Base-by-base conservation (phyloP, 2,113 vertebrate species). In the Tupaia chinensis region DNA sequence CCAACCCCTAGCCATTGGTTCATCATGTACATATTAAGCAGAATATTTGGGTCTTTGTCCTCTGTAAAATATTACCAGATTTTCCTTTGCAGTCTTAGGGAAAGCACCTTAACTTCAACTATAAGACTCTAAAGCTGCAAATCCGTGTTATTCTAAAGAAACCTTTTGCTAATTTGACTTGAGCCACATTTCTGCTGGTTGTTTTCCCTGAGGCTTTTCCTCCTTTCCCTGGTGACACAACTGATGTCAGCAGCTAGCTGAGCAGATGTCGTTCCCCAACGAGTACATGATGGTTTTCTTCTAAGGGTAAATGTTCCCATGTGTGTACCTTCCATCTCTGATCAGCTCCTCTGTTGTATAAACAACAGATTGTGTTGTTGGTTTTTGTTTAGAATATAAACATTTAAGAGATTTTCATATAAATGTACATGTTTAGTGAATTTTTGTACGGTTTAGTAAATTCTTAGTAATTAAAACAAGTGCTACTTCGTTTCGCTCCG, bases 351-450 rank as follows among this genome's bases (percentile, higher is more conserved):
- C 73, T 76, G 14, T 63, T 87, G 15, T 77, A 77, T 80, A 97
- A 98, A 98, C 87, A 97, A 85, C 94, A 98, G 98, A 98, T 96
- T 97, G 93, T 4, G 5, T n/a, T 91, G 32, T 54, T 58, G 2
- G 19, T 92, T 84, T 44, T 95, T 58, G 29, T 60, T 79, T 74
- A 84, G 54, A 85, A 93, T 94, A 95, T 80, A 97, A 92, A 84
- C 23, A 80, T 97, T 96, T 89, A 96, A 76, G 70, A 93, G 1
- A 85, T 89, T 94, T 86, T 82, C 53, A 0, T 23, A n/a, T 77
- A 94, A 95, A 20, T 78, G 77, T 83, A 0, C 5, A 58, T 97
- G 96, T 84, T 94, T 89, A 44, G 44, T 44, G 44, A 44, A 44
- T 44, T 44, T 44, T 44, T 44, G 44, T 44, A 44, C 44, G 44